These are phyloP conservation scores for Habropoda laboriosa DNA, from an alignment of 1,140 invertebrate genomes.

Conservation along the genomic window DNA sequence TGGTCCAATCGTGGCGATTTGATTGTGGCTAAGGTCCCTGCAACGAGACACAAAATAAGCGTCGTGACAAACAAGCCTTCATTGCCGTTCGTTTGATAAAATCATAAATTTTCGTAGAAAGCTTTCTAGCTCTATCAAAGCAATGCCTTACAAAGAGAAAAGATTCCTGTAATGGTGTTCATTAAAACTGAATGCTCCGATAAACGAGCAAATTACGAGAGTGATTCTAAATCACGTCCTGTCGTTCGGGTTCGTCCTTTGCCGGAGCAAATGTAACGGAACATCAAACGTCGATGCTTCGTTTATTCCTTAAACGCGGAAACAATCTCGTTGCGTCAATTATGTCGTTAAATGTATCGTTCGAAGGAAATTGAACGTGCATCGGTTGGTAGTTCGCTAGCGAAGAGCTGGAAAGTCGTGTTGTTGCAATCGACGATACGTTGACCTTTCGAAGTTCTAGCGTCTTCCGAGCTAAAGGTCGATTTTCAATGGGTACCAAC, in stretches of 20 bases:
- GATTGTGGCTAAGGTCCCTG: conserved; percentile 97
- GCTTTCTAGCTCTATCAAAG: not conserved
- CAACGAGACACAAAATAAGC: conserved; percentile 71
- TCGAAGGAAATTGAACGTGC: no score
- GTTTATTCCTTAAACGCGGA: not conserved
- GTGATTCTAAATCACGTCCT: not conserved
- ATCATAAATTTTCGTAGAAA: no score
- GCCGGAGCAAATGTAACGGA: no score
- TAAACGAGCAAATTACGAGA: not conserved
- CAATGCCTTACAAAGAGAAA: not conserved
- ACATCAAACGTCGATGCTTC: no score
- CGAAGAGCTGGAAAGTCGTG: not conserved
- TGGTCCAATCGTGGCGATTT: conserved; percentile 92
- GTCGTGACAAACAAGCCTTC: not conserved
- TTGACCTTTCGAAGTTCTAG: conserved; percentile 47
- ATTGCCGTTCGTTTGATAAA: no score
- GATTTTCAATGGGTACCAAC: conserved; percentile 23
- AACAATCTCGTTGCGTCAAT: not conserved
- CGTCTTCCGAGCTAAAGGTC: not conserved
- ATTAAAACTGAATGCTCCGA: not conserved
- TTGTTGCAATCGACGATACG: not conserved
- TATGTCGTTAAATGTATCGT: not conserved
- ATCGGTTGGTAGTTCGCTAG: not conserved
- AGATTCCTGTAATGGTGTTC: not conserved
- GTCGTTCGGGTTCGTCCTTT: not conserved